Evolutionary conservation across 1,140 invertebrate species (phyloP).

Genomic region (Drosophila arawakana): DNA sequence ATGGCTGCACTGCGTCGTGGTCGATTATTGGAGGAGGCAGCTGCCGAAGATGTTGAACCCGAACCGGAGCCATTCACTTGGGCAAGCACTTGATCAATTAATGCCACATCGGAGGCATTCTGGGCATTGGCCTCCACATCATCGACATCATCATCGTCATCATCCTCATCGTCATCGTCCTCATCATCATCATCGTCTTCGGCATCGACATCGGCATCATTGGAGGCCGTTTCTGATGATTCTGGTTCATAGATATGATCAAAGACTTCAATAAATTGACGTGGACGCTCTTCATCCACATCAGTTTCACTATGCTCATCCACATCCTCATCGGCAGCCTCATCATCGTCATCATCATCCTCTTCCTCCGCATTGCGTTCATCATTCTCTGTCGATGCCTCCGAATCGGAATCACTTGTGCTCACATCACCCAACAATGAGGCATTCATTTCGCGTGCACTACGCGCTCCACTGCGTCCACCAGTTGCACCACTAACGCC

Average conservation of each 20-base stretch:
- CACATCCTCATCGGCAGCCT: slow-evolving; percentile 88
- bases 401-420: slow-evolving; percentile 77
- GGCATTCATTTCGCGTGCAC: slow-evolving; percentile 49
- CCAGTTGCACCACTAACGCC: slow-evolving; percentile 56
- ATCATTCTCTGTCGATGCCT: slow-evolving; percentile 85
- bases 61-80: slow-evolving; percentile 30
- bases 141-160: slow-evolving; percentile 63
- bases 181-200: slow-evolving; percentile 77
- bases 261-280: slow-evolving; percentile 83
- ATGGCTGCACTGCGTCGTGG: slow-evolving; percentile 69
- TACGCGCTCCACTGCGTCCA: slow-evolving; percentile 5
- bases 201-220: slow-evolving; percentile 74
- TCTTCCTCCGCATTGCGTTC: slow-evolving; percentile 84
- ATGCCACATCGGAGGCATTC: slow-evolving; percentile 42
- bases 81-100: slow-evolving; percentile 61
- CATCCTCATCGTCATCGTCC: slow-evolving; percentile 64
- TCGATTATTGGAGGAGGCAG: slow-evolving; percentile 53
- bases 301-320: slow-evolving; percentile 88
- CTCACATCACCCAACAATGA: slow-evolving; percentile 68
- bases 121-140: slow-evolving; percentile 44
- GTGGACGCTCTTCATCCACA: slow-evolving; percentile 83
- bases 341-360: slow-evolving; percentile 77
- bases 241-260: slow-evolving; percentile 86
- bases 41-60: slow-evolving; percentile 9
- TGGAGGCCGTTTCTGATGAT: slow-evolving; percentile 85